Base-by-base conservation (phyloP, 2,888 invertebrate genomes). In the Melieria crassipennis region DNA sequence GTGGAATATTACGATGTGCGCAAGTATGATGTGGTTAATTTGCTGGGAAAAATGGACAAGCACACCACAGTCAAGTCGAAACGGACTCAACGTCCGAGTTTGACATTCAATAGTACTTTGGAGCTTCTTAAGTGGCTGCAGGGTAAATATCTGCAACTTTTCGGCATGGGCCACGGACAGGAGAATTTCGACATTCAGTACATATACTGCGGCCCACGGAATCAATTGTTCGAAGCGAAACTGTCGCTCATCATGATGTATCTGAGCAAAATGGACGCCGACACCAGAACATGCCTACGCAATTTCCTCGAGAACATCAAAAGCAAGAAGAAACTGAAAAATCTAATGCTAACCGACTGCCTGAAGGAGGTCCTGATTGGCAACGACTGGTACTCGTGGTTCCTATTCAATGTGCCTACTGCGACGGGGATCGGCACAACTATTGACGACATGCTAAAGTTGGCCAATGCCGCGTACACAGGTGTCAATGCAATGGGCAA, bases 1-100 rank as follows among this genome's bases (percentile, higher is more conserved):
- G 61, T 83, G n/a, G 81, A 82, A 62, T 82, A 81, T 65, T 79
- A 75, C 45, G 82, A 82, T 72, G 73, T 82, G 60, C 79, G 80
- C 4, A 82, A 82, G 58, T 82, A 81, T 45, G 82, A 82, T n/a
- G 78, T 82, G 77, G 61, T 80, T 5, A 82, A 81, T 46, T 74
- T 82, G 75, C 58, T 83, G 30, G 42, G 61, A 9, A 45, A 71
- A 5, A 13, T 65, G 0, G 47, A 57, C 1, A 1, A 45, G 2
- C 43, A n/a, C 10, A 9, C 45, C 3, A 65, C 13, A 7, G 13
- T 10, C 5, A 43, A 47, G 1, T 68, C 9, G 6, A 63, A 65
- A 45, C 76, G 72, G 0, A 46, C 52, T n/a, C 70, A 60, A 10
- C 30, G 50, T 16, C 47, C 64, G 9, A 61, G 60, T 7, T 67